phyloP scores from a whole-genome alignment of 1,140 invertebrate species.

The Carposina sasakii region DNA sequence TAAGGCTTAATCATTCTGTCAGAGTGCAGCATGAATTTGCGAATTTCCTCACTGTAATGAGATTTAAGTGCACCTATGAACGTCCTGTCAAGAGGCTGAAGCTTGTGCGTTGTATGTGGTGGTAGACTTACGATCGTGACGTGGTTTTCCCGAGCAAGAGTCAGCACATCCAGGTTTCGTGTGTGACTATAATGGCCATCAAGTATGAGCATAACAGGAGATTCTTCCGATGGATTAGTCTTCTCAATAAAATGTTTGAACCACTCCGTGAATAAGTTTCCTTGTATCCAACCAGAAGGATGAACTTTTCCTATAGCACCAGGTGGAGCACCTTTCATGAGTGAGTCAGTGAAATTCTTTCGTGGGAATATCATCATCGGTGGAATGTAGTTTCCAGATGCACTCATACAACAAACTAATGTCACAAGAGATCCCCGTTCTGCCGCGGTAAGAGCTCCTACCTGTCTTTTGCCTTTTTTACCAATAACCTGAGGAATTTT shows the following conservation, averaged over 20 bases:
- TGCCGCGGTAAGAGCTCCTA: conserved; percentile 37
- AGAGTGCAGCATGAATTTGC: too few relatives aligned
- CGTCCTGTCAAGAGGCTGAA: conserved; percentile 61
- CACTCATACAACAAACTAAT: conserved; percentile 48
- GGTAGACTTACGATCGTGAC: conserved; percentile 50
- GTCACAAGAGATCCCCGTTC: conserved; percentile 48
- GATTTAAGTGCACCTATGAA: conserved; percentile 64
- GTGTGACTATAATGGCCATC: conserved; percentile 21
- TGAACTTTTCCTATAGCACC: conserved; percentile 37
- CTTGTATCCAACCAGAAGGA: conserved; percentile 42
- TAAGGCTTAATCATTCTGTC: too few relatives aligned
- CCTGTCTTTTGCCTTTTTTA: conserved; percentile 20
- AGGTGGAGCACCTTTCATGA: conserved; percentile 39
- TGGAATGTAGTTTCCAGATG: conserved; percentile 43
- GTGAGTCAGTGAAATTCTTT: conserved; percentile 28
- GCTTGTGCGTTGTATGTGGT: conserved; percentile 54
- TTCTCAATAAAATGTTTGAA: conserved; percentile 49
- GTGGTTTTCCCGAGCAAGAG: conserved; percentile 33
- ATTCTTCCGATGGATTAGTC: conserved; percentile 18
- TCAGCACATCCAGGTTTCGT: conserved; percentile 30
- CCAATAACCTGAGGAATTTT: conserved; percentile 19
- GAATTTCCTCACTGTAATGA: conserved; percentile 47
- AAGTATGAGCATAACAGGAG: conserved; percentile 22
- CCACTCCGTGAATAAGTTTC: conserved; percentile 40
- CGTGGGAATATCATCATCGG: conserved; percentile 46